Base-by-base conservation (phyloP, 2,113 vertebrate species). In the Corvus moneduloides region DNA sequence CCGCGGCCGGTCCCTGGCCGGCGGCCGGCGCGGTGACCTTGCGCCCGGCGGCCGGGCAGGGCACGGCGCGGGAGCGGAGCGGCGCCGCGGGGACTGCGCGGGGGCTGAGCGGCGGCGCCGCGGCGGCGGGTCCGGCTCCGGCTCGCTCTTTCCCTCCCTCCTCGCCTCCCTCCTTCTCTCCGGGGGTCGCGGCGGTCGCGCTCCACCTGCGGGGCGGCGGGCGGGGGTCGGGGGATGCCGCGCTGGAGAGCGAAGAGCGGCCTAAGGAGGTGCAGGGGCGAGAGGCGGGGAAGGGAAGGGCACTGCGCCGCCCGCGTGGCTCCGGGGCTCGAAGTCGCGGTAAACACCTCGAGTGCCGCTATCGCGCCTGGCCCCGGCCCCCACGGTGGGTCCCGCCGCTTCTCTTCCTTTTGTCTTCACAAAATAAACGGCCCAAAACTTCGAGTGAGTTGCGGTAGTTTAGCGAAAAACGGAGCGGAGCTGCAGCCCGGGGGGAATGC, bases 401-500 rank as follows among this genome's bases (percentile, higher is more conserved):
- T 49, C 63, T 41, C 63, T 69, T 55, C 63, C 72, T 76, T 83
- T 90, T 75, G 72, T 83, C 63, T 56, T 27, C 27, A 1, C 72
- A 9, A 76, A 83, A 63, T 83, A 76, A 84, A 69, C 61, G 24
- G 64, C 79, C 46, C 24, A 56, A 54, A 95, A 96, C 43, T 94
- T 87, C 1, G 82, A 88, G 84, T 1, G 68, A 92, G 91, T 85
- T 85, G 94, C 78, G 15, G 82, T 32, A 79, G 81, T 91, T 91
- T 0, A 62, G 66, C 43, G 84, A 59, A 52, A 32, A 72, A 11
- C 72, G 11, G 89, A 80, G 93, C 63, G 76, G 76, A 82, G 90
- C 93, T n/a, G 89, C 74, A 81, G 91, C 59, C 74, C 13, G 87
- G 41, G 35, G 91, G 91, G 91, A 89, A 59, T 12, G 93, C 91